Percentiles rank a stretch among this genome's conserved stretches.
These are phyloP conservation scores for Alauda arvensis DNA, from an alignment of 2,797 vertebrate genomes.

Conservation along the genomic window DNA sequence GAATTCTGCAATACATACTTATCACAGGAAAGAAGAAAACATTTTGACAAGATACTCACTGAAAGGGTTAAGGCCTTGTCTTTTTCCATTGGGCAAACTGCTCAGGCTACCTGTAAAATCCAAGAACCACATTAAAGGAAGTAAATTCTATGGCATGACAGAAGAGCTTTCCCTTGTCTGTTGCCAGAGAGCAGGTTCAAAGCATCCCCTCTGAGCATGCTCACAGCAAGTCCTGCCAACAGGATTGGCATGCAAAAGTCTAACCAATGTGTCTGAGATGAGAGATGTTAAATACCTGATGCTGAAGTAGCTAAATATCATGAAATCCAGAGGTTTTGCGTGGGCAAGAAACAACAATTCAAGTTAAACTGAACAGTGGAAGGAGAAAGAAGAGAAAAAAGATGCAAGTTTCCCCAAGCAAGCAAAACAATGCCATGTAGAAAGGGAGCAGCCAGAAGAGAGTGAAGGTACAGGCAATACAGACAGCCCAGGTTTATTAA, in stretches of 20 bases:
- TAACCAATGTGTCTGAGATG: background rate
- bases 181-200: background rate
- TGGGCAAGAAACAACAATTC: background rate
- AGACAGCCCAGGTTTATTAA: background rate
- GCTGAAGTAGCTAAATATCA: background rate
- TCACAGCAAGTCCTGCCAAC: background rate
- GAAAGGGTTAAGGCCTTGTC: conserved; percentile 89
- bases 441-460: background rate
- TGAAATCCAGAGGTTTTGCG: background rate
- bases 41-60: conserved; percentile 77
- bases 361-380: background rate
- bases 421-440: background rate
- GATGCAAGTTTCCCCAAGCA: background rate
- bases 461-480: background rate
- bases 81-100: conserved; percentile 84
- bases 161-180: background rate
- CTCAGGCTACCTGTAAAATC: conserved; percentile 80
- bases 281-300: background rate
- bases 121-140: conserved; percentile 46
- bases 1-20: background rate
- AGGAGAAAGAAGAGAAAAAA: background rate
- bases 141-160: background rate
- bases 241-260: background rate
- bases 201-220: background rate
- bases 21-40: background rate